Evolutionary conservation across 2,888 invertebrate genomes (phyloP).

Genomic region (Tillus elongatus): DNA sequence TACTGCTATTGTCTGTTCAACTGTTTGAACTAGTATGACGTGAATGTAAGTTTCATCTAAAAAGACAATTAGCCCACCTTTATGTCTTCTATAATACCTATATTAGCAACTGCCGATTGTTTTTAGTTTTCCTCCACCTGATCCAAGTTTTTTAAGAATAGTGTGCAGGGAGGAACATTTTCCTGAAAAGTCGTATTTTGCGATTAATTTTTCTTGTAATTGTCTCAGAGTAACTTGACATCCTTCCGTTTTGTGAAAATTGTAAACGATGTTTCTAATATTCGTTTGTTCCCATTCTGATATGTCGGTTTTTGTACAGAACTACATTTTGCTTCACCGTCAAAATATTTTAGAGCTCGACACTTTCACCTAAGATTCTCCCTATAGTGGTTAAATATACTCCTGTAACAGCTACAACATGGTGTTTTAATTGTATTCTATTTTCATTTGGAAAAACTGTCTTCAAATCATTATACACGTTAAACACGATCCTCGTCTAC

Average conservation of each 20-base stretch:
- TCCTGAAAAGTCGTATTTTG: not conserved
- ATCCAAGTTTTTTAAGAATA: not conserved
- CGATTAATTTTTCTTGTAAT: not conserved
- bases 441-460: not conserved
- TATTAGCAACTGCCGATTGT: not conserved
- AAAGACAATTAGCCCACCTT: not conserved
- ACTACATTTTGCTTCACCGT: not conserved
- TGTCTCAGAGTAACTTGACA: not conserved
- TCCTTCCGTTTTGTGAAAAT: not conserved
- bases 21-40: not conserved
- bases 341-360: not conserved
- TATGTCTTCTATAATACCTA: not conserved
- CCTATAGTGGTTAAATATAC: not conserved
- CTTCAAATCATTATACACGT: not conserved
- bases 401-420: not conserved
- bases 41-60: not conserved
- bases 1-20: not conserved
- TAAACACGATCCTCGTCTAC: not conserved
- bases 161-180: not conserved
- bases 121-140: conserved; percentile 1
- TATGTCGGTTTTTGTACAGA: not conserved
- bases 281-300: not conserved
- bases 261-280: not conserved
- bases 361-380: not conserved
- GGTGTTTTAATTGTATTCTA: not conserved